A percentile compares a stretch with the other conserved stretches of the same genome.
These are phyloP conservation scores for Zaprionus bogoriensis DNA, from an alignment of 2,888 invertebrate genomes.

Conservation along the genomic window DNA sequence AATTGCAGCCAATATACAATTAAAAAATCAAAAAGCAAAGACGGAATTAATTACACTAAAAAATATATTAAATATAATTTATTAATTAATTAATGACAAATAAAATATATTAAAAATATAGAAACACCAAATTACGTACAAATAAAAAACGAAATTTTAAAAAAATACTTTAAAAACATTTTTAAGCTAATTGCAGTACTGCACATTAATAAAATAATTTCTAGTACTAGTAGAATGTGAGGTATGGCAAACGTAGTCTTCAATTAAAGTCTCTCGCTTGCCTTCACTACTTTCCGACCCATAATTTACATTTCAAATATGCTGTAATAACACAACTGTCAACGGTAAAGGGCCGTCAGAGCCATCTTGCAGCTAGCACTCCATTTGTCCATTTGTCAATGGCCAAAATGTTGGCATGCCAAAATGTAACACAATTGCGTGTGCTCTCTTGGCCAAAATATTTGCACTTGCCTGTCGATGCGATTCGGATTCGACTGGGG, in stretches of 20 bases:
- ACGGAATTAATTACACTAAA: too few species aligned
- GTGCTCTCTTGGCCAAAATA: constrained; percentile 21
- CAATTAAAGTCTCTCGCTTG: not conserved
- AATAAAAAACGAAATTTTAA: not conserved
- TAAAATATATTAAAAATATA: too few species aligned
- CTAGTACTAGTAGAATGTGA: too few species aligned
- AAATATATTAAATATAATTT: too few species aligned
- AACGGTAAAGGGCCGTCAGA: not conserved
- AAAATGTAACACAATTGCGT: constrained; percentile 35
- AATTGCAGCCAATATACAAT: too few species aligned
- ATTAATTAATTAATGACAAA: too few species aligned
- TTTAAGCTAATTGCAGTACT: too few species aligned
- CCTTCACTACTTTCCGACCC: not conserved
- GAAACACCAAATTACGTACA: not conserved
- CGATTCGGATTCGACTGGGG: constrained; percentile 26
- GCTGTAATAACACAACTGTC: constrained; percentile 6
- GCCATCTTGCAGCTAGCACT: not conserved
- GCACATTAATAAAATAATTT: not conserved
- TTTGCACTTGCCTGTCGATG: constrained; percentile 9
- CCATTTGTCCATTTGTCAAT: constrained; percentile 16
- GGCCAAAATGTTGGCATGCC: constrained; percentile 25
- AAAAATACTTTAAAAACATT: too few species aligned
- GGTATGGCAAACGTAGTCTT: too few species aligned
- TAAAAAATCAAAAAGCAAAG: too few species aligned
- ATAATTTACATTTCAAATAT: constrained; percentile 3